Evolutionary conservation across 1,140 invertebrate genomes (phyloP).

Genomic region (Arion vulgaris): DNA sequence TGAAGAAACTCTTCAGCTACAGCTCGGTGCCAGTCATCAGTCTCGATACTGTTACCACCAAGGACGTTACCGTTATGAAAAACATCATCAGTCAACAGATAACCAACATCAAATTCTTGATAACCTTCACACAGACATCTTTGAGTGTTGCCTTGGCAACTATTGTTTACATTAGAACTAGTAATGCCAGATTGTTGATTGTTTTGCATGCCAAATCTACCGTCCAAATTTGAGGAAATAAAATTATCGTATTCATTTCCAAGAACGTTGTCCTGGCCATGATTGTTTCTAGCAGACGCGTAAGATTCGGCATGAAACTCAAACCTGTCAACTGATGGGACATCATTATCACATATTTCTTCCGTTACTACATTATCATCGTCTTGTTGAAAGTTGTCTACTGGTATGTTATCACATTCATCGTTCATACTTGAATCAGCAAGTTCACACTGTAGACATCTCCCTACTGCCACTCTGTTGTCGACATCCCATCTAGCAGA

Average conservation of each 20-base stretch:
- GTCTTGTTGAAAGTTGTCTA: background rate
- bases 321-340: background rate
- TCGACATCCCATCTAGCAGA: background rate
- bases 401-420: background rate
- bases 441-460: background rate
- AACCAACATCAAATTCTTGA: background rate
- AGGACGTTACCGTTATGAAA: background rate
- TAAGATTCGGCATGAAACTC: slow-evolving; percentile 7
- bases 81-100: background rate
- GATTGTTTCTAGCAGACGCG: background rate
- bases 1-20: slow-evolving; percentile 20
- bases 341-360: background rate
- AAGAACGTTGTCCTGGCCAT: background rate
- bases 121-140: background rate
- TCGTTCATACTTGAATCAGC: background rate
- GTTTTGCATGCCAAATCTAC: background rate
- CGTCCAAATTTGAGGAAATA: background rate
- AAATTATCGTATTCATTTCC: background rate
- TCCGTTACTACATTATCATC: slow-evolving; percentile 16
- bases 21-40: background rate
- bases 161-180: background rate
- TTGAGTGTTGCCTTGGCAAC: background rate
- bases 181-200: background rate
- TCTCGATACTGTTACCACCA: background rate
- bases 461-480: background rate